Base-by-base conservation (phyloP, 2,888 invertebrate genomes). In the Perizoma flavofasciatum region DNA sequence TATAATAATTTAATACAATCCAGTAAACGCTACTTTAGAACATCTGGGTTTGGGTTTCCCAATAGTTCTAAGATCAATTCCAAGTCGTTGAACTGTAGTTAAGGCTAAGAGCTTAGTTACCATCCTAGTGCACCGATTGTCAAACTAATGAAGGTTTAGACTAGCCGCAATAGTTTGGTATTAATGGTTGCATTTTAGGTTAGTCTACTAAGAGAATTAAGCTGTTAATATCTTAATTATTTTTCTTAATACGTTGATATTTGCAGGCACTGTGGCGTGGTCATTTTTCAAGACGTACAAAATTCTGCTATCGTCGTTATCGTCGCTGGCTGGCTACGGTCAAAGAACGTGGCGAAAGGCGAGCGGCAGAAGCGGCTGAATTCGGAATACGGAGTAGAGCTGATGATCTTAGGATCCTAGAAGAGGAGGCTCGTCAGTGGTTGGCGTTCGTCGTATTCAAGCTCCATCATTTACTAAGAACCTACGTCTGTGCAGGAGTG, bases 371-470 rank as follows among this genome's bases (percentile, higher is more conserved):
- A 78, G 89, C 88, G 6, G 81, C 81, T 4, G 89, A 91, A 58
- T 92, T 86, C 33, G 82, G 89, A 9, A 70, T 90, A 52, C 79
- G 85, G 66, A 91, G 89, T 59, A 75, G 87, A 71, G 86, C 86
- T 45, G 90, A 91, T 60, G 86, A 89, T 56, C 72, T 91, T 6
- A 81, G 75, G 56, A 87, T 88, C 37, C 73, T 92, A 52, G 92
- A 92, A 70, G 88, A 88, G 64, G 91, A 91, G 72, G 90, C 91
- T 0, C 75, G 87, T 4, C 81, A 87, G 51, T 91, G 91, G 91
- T 81, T 92, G 0, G 91, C 90, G 0, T 91, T 84, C 44, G 87
- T 92, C 3, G 87, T 91, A 5, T 92, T 89, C 63, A 92, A 91
- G 80, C 72, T 92, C 5, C 92, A 92, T 58, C 92, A 92, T 60